Base-by-base conservation (phyloP, 2,888 invertebrate species). In the Phengaris alcon region DNA sequence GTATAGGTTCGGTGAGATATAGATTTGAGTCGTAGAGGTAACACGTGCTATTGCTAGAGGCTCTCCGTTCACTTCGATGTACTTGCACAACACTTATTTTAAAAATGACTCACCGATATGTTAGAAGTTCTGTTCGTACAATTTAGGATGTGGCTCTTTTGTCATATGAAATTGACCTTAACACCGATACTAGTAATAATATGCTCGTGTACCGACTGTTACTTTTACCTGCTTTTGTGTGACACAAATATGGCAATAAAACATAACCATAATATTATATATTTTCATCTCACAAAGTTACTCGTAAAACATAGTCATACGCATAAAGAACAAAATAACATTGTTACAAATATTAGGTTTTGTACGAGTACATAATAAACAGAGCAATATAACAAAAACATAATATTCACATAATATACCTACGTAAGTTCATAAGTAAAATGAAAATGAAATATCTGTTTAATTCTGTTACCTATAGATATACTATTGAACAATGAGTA, bases 21-120 rank as follows among this genome's bases (percentile, higher is more conserved):
- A 81, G 82, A 83, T 84, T 88, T 87, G 88, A 86, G 86, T 84
- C 80, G 80, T 79, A 79, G 84, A 35, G 10, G 6, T 64, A 88
- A 86, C 92, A 91, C 91, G 90, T 91, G 91, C 83, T 87, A 35
- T 35, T 35, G 35, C 35, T 35, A 35, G 35, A 86, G 89, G 87
- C 86, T 89, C 89, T 88, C 90, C 93, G 84, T 89, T 93, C 93
- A 91, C 93, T 90, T 92, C 87, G 86, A 88, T 88, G 85, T 87
- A 88, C 86, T 86, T 87, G 86, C 84, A 75, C 72, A 72, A 75
- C 55, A 74, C 69, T 69, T 75, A 75, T 75, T 69, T 75, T 55
- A 75, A 74, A 75, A 22, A 75, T 75, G 75, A 75, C 55, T 75
- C 75, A 75, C 68, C 70, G 22, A 70, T 70, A 70, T 35, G 54